A percentile compares a stretch with the other conserved stretches of the same genome.
These are phyloP conservation scores for Baryphthengus martii DNA, from an alignment of 2,113 vertebrate genomes.

Conservation along the genomic window DNA sequence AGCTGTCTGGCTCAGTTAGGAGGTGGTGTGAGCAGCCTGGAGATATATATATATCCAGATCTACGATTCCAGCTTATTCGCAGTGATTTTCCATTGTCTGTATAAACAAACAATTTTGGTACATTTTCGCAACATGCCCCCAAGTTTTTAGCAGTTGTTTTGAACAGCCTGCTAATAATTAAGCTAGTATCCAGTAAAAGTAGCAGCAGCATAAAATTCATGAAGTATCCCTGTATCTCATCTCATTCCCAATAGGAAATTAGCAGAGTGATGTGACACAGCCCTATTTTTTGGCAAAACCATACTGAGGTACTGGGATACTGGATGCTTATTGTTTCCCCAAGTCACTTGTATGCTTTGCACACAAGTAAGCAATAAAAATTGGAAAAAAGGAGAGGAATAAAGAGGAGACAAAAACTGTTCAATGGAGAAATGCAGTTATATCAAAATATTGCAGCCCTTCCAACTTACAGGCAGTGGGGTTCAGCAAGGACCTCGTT, in stretches of 20 bases:
- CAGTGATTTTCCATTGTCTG: slow-evolving; percentile 26
- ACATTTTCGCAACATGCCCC: background rate
- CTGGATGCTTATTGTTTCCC: background rate
- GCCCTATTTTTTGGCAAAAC: background rate
- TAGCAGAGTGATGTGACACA: background rate
- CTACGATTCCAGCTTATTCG: background rate
- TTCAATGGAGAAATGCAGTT: background rate
- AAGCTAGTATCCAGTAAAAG: background rate
- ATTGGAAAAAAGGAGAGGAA: background rate
- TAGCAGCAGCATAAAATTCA: background rate
- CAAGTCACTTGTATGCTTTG: background rate
- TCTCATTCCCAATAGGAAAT: background rate
- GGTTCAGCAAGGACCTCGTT: background rate
- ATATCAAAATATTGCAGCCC: background rate
- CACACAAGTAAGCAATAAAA: background rate
- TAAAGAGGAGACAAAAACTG: background rate
- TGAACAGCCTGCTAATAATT: background rate
- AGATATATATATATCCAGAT: background rate
- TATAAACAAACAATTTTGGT: background rate
- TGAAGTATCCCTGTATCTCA: background rate
- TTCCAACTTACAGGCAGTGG: background rate
- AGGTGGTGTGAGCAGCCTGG: background rate
- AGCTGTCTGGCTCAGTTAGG: slow-evolving; percentile 43
- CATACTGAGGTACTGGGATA: background rate
- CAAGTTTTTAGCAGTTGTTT: background rate